Evolutionary conservation across 2,888 invertebrate genomes (phyloP).

Genomic region (Lasioglossum pauxillum): DNA sequence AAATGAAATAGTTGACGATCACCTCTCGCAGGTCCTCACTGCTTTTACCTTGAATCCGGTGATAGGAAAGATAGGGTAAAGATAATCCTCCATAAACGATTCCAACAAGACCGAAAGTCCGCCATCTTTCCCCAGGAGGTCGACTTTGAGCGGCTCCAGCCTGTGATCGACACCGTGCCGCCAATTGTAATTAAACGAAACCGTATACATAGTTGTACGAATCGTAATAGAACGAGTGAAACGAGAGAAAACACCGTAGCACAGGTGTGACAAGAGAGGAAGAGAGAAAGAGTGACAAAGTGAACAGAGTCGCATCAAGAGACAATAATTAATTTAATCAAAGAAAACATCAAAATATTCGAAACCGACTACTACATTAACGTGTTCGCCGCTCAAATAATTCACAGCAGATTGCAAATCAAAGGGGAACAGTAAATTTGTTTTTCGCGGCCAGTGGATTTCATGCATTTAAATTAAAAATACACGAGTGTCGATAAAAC

Average conservation of each 20-base stretch:
- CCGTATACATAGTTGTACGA: neutral
- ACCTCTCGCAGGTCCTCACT: neutral
- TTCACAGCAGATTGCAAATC: neutral
- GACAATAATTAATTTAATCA: neutral
- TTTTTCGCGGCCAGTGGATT: neutral
- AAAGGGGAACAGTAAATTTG: neutral
- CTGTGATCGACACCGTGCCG: neutral
- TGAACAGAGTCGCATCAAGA: neutral
- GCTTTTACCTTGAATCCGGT: slow-evolving; percentile 86
- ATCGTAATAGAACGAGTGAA: neutral
- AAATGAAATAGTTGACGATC: neutral
- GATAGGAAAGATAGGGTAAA: slow-evolving; percentile 85
- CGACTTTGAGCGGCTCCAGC: slow-evolving; percentile 22
- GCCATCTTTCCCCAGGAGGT: slow-evolving; percentile 79
- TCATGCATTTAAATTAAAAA: slow-evolving; percentile 1
- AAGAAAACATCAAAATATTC: neutral
- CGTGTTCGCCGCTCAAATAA: neutral
- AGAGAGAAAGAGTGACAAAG: neutral
- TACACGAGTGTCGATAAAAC: neutral
- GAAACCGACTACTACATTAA: neutral
- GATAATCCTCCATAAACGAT: slow-evolving; percentile 86
- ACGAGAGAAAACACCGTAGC: neutral
- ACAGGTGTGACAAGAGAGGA: neutral
- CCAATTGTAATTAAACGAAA: slow-evolving; percentile 15
- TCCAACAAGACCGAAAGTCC: slow-evolving; percentile 87